These are phyloP conservation scores for Phaethon lepturus DNA, from an alignment of 2,113 vertebrate species.

Conservation along the genomic window DNA sequence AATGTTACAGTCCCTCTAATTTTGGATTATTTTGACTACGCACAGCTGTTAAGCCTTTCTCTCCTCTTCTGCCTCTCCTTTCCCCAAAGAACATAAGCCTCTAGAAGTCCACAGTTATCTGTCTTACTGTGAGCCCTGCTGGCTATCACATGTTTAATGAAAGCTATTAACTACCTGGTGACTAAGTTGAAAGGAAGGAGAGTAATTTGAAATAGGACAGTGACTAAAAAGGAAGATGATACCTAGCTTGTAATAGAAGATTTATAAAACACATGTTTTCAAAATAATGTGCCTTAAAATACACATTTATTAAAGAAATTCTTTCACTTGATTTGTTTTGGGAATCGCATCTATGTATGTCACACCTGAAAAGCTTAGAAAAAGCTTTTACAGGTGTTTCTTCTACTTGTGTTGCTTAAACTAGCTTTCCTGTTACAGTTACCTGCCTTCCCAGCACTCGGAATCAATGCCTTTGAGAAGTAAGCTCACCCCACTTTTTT, in stretches of 20 bases:
- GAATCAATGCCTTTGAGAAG: not conserved
- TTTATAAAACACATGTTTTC: not conserved
- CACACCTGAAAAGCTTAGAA: not conserved
- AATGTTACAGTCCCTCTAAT: conserved; percentile 58
- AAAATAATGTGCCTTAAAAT: not conserved
- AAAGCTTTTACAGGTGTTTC: not conserved
- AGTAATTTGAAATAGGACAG: not conserved
- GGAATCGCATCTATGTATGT: not conserved
- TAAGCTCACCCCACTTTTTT: not conserved
- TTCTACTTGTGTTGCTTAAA: not conserved
- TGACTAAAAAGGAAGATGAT: not conserved
- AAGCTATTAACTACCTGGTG: not conserved
- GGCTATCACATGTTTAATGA: not conserved
- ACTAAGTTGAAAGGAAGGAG: not conserved
- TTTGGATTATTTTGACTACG: conserved; percentile 55
- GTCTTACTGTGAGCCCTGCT: not conserved
- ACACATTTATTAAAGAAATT: not conserved
- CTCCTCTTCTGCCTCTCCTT: not conserved
- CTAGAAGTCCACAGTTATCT: not conserved
- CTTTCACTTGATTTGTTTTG: not conserved
- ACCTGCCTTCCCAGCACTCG: not conserved
- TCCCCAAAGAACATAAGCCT: conserved; percentile 14
- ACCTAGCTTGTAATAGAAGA: not conserved
- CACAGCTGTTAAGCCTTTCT: conserved; percentile 39
- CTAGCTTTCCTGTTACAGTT: not conserved